Conservation (phyloP, 2,113 vertebrate genomes). For the Urocolius indicus region DNA sequence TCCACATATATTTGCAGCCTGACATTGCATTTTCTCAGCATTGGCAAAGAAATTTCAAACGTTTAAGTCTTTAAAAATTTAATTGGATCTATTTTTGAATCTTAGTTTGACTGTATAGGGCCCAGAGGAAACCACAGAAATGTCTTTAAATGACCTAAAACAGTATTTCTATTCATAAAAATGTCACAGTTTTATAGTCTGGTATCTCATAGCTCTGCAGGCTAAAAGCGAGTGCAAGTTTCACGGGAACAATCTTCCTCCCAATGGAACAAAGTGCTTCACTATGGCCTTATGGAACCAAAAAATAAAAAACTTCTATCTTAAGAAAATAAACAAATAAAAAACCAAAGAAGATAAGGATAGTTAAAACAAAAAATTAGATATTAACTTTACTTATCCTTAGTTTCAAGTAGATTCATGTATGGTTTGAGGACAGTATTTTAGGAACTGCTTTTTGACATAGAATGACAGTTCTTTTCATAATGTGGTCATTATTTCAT, state of each 20-base stretch:
- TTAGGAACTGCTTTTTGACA: background rate
- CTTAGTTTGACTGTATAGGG: background rate
- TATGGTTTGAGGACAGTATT: background rate
- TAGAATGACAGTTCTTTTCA: background rate
- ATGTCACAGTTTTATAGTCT: conserved; percentile 16
- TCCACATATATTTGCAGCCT: background rate
- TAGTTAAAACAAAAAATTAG: background rate
- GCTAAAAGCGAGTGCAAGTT: background rate
- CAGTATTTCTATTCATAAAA: conserved; percentile 57
- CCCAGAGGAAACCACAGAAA: conserved; percentile 17
- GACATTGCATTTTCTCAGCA: background rate
- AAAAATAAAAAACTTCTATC: background rate
- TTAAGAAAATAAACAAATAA: background rate
- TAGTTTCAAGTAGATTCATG: background rate
- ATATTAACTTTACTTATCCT: background rate
- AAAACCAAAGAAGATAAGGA: background rate
- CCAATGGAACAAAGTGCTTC: background rate
- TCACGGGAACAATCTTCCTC: background rate
- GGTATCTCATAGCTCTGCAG: background rate
- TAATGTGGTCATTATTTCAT: background rate
- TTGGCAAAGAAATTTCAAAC: background rate
- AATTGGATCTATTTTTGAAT: conserved; percentile 13
- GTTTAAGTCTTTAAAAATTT: conserved; percentile 2
- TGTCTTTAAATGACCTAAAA: conserved; percentile 29
- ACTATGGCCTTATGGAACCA: background rate